These are phyloP conservation scores for Heliothis subflexa DNA, from an alignment of 1,140 invertebrate genomes.

Conservation along the genomic window DNA sequence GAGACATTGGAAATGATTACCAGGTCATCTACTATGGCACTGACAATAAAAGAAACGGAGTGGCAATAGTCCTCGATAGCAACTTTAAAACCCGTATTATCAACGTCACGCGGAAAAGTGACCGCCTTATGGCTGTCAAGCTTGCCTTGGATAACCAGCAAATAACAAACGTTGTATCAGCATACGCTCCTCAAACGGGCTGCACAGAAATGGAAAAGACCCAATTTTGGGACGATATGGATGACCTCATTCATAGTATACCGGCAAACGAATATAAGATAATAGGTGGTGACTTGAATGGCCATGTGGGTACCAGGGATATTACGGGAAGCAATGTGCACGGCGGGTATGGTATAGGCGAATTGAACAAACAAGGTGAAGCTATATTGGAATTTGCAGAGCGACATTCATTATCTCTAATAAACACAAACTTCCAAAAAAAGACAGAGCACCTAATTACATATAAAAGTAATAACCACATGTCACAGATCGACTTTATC, in stretches of 20 bases:
- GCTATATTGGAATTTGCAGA: background rate
- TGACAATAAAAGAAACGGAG: background rate
- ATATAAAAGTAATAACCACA: background rate
- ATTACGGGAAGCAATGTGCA: background rate
- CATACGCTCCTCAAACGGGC: background rate
- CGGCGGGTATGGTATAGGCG: background rate
- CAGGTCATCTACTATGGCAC: background rate
- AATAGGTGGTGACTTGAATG: background rate
- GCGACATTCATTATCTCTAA: background rate
- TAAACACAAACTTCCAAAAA: background rate
- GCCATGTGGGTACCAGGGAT: background rate
- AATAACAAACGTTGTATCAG: background rate
- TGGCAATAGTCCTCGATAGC: background rate
- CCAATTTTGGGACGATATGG: background rate
- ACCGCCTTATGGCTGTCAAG: background rate
- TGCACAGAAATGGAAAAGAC: background rate
- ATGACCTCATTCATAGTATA: background rate
- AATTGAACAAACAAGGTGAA: background rate
- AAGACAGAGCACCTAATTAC: background rate
- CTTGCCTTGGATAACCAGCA: background rate
- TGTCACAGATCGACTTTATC: background rate
- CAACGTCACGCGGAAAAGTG: background rate
- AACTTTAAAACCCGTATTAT: background rate
- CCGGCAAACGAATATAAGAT: background rate
- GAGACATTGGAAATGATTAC: background rate